phyloP scores from a whole-genome alignment of 2,888 invertebrate species.

The Drosophila suboccidentalis region DNA sequence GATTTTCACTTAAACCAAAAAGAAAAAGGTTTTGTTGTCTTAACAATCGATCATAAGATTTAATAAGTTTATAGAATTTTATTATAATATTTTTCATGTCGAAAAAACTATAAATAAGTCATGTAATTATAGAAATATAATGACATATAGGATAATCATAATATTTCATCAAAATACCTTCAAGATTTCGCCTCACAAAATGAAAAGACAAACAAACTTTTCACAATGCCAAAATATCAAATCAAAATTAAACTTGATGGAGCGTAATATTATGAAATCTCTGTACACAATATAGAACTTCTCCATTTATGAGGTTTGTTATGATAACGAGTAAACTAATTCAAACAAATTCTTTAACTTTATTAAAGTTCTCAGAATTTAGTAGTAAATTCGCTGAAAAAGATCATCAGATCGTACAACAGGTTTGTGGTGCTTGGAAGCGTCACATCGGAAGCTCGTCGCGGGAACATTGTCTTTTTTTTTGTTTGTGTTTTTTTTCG shows the following conservation, averaged over 20 bases:
- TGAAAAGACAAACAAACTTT: background rate
- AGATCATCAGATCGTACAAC: slow-evolving; percentile 31
- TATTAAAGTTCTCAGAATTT: slow-evolving; percentile 21
- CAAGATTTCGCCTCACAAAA: background rate
- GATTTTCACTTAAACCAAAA: too few relatives aligned
- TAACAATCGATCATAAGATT: background rate
- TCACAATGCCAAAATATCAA: background rate
- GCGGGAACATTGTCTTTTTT: slow-evolving; percentile 22
- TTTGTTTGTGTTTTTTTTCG: slow-evolving; percentile 24
- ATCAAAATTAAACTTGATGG: background rate
- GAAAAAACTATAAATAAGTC: background rate
- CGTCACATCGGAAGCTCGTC: slow-evolving; percentile 20
- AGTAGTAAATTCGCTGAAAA: slow-evolving; percentile 10
- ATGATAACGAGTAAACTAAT: background rate
- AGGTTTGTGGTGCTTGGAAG: slow-evolving; percentile 18
- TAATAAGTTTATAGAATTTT: background rate
- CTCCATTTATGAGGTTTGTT: background rate
- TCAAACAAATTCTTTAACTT: background rate
- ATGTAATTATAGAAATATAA: background rate
- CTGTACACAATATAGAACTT: background rate
- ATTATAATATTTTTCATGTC: background rate
- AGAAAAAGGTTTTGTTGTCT: background rate
- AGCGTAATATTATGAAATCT: background rate
- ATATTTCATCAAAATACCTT: background rate
- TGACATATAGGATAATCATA: background rate